Percentiles rank a stretch among this genome's conserved stretches.
phyloP scores from a whole-genome alignment of 2,797 vertebrate genomes.

The Salmo trutta region DNA sequence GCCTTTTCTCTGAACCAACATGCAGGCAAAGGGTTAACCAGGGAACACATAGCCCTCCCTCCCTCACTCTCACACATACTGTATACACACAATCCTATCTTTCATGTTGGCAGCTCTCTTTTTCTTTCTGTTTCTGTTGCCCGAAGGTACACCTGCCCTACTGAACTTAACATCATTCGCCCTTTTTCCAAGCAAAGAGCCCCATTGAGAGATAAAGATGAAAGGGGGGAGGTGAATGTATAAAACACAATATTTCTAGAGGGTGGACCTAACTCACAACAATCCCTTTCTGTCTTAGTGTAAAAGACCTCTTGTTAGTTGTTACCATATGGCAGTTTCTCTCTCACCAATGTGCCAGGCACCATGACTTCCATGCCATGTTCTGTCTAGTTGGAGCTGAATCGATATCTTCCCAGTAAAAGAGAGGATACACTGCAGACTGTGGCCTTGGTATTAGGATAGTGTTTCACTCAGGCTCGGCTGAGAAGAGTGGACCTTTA shows the following conservation, averaged over 20 bases:
- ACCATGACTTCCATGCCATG: neutral
- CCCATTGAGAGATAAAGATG: constrained; percentile 18
- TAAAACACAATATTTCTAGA: constrained; percentile 12
- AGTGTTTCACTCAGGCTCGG: constrained; percentile 15
- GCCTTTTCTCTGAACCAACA: neutral
- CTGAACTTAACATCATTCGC: constrained; percentile 27
- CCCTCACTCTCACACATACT: neutral
- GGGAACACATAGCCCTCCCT: neutral
- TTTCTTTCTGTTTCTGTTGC: constrained; percentile 27
- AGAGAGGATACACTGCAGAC: constrained; percentile 20
- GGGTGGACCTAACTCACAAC: neutral
- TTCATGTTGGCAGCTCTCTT: constrained; percentile 19
- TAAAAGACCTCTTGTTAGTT: constrained; percentile 1
- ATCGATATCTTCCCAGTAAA: constrained; percentile 16
- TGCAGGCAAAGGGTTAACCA: constrained; percentile 5
- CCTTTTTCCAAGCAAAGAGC: constrained; percentile 26
- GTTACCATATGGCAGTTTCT: neutral
- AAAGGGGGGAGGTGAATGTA: constrained; percentile 14
- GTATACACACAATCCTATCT: constrained; percentile 1
- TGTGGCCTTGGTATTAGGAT: constrained; percentile 21
- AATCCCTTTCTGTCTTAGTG: neutral
- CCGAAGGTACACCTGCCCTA: constrained; percentile 16
- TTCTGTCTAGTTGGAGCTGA: constrained; percentile 18
- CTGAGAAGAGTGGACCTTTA: neutral
- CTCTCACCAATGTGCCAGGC: neutral